These are phyloP conservation scores for Nicator chloris DNA, from an alignment of 2,113 vertebrate species.

Conservation along the genomic window DNA sequence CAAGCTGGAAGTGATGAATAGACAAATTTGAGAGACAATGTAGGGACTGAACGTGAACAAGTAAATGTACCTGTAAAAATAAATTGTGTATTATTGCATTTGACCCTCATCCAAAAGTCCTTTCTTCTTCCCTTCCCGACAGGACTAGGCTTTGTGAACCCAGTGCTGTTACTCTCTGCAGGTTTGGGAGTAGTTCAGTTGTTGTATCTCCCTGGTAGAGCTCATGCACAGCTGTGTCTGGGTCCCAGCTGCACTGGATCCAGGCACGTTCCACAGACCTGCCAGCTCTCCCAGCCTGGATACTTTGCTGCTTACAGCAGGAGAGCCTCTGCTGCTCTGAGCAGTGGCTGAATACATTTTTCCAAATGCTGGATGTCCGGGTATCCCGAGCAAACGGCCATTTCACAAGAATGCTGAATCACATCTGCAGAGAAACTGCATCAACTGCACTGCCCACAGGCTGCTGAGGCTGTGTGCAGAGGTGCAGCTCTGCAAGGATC, in stretches of 20 bases:
- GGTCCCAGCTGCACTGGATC: neutral
- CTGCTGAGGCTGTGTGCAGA: neutral
- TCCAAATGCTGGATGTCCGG: neutral
- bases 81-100: neutral
- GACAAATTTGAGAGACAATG: neutral
- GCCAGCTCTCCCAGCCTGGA: neutral
- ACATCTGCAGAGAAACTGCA: neutral
- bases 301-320: neutral
- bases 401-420: neutral
- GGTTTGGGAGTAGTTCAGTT: neutral
- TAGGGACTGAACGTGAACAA: neutral
- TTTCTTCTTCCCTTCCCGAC: neutral
- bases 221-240: neutral
- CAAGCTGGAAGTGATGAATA: neutral
- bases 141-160: neutral
- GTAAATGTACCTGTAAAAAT: neutral
- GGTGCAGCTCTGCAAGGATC: neutral
- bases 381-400: neutral
- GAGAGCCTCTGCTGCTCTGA: neutral
- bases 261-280: neutral
- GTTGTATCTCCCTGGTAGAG: neutral
- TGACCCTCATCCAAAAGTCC: neutral
- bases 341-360: neutral
- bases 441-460: fast-evolving
- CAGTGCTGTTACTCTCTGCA: neutral